phyloP scores from a whole-genome alignment of 2,113 vertebrate genomes.

The Coregonus clupeaformis region DNA sequence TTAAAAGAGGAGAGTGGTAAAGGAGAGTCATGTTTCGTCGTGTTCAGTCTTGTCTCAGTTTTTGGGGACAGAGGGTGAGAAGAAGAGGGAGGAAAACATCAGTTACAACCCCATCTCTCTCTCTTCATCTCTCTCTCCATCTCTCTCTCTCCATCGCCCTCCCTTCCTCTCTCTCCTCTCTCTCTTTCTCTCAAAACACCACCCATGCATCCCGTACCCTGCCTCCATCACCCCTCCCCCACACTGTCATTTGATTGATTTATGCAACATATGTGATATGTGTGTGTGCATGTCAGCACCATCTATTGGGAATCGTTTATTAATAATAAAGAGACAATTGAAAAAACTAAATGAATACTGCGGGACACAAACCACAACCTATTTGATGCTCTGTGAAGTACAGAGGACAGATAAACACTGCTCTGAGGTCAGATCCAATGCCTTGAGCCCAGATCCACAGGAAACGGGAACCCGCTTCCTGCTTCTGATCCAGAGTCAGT shows the following conservation, averaged over 20 bases:
- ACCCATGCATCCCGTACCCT: background rate
- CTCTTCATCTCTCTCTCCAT: too few relatives aligned
- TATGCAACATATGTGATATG: background rate
- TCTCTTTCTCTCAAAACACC: background rate
- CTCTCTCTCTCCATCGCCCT: too few relatives aligned
- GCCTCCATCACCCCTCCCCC: background rate
- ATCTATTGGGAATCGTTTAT: conserved; percentile 23
- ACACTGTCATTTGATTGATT: background rate
- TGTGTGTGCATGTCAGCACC: background rate
- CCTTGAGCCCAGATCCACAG: conserved; percentile 48
- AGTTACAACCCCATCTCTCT: conserved; percentile 17
- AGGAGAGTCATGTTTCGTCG: conserved; percentile 9
- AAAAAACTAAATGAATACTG: conserved; percentile 39
- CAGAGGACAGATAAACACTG: conserved; percentile 36
- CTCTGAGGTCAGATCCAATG: conserved; percentile 62
- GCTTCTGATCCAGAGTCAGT: conserved; percentile 59
- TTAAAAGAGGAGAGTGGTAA: background rate
- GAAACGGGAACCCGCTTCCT: conserved; percentile 39
- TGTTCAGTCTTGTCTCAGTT: conserved; percentile 31
- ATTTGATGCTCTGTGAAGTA: conserved; percentile 36
- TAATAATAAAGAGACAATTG: conserved; percentile 27
- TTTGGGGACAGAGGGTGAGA: too few relatives aligned
- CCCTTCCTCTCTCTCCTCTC: background rate
- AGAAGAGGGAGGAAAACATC: conserved; percentile 27
- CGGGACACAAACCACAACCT: conserved; percentile 28